Base-by-base conservation (phyloP, 2,113 vertebrate genomes). In the Nothoprocta pentlandii region DNA sequence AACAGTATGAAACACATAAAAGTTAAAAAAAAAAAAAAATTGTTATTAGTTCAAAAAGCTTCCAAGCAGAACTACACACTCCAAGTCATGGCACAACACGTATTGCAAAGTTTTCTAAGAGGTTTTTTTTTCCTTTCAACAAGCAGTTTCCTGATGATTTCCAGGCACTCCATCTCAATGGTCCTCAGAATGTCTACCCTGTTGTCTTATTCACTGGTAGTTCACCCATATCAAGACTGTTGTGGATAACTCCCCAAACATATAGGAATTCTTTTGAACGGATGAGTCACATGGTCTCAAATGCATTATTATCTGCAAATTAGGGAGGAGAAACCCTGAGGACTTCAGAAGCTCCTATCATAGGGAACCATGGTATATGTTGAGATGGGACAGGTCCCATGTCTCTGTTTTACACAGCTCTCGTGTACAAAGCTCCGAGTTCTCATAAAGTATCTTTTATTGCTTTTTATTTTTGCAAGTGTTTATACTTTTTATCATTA, bases 21-120 rank as follows among this genome's bases (percentile, higher is more conserved):
- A 10, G 19, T 16, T 16, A 46, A 46, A 46, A 17, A 46, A 17
- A 44, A 44, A 16, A 20, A 47, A 47, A 47, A 47, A 4, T 68
- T 88, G 80, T 80, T 83, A 70, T 10, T 44, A 85, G 86, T 86
- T 70, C 84, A 93, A 84, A 94, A 84, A 68, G 69, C 73, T 93
- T 91, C 84, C 84, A 53, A 81, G 91, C 39, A 91, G 90, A 93
- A 75, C 77, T 80, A 49, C 54, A 80, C 56, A 89, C 61, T 59
- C 61, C 63, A 94, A 94, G 74, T 88, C 83, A 88, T 3, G 4
- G 39, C 54, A 73, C 76, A 89, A 53, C 9, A 14, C 32, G 56
- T 17, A 82, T 42, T 85, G 82, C 13, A 12, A 79, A 87, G 67
- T 91, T 79, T 89, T 71, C 47, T 14, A 80, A 64, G 25, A 32